Evolutionary conservation across 2,888 invertebrate species (phyloP).

Genomic region (Sialis fuliginosa): DNA sequence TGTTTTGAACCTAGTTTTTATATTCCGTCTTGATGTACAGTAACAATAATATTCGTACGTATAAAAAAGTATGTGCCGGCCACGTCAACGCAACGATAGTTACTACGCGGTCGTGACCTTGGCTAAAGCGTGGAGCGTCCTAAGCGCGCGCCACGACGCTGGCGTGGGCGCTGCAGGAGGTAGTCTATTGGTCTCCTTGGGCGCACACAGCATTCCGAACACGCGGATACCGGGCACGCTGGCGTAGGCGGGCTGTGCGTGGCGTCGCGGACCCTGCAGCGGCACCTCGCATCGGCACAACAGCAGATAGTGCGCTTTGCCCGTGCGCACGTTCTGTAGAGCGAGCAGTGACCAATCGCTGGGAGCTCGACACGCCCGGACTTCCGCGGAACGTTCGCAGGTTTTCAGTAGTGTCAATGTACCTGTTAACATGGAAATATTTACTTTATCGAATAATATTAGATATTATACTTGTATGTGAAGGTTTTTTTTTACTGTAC

Average conservation of each 20-base stretch:
- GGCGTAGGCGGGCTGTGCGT: constrained; percentile 85
- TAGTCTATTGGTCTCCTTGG: constrained; percentile 9
- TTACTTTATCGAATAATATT: not conserved
- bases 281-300: constrained; percentile 80
- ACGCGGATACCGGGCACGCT: constrained; percentile 86
- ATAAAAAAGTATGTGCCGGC: too few species aligned
- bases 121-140: too few species aligned
- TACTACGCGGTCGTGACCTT: too few species aligned
- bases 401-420: constrained; percentile 84
- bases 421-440: constrained; percentile 12
- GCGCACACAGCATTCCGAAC: constrained; percentile 86
- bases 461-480: not conserved
- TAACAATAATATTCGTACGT: too few species aligned
- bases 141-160: too few species aligned
- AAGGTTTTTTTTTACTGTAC: not conserved
- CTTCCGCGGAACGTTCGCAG: constrained; percentile 81
- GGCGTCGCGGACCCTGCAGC: constrained; percentile 83
- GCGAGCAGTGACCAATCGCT: constrained; percentile 85
- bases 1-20: too few species aligned
- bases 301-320: constrained; percentile 84
- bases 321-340: constrained; percentile 78
- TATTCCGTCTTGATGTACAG: too few species aligned
- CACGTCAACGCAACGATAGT: too few species aligned
- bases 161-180: too few species aligned
- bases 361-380: constrained; percentile 74